These are phyloP conservation scores for silkworm (Bombyx mori) DNA, from an alignment of 1,140 invertebrate species.

Conservation along the genomic window DNA sequence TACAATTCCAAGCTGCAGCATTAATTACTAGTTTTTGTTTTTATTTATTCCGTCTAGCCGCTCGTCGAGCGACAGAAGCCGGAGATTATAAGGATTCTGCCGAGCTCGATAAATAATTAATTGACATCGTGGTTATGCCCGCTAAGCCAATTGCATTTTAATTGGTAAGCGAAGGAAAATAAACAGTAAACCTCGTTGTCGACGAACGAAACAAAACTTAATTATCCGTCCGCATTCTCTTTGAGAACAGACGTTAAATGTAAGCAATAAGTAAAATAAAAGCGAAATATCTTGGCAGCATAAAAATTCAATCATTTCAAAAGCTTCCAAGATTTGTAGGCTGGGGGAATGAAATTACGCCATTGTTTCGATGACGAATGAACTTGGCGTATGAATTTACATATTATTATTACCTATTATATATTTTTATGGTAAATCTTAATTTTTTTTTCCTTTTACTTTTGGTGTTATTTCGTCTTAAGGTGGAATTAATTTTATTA, in stretches of 20 bases:
- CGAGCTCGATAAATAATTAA: slow-evolving; percentile 44
- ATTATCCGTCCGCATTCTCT: no score
- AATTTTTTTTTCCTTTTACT: no score
- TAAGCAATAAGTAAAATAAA: background rate
- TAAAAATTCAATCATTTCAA: slow-evolving; percentile 39
- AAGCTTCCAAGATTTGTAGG: slow-evolving; percentile 27
- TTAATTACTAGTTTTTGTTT: slow-evolving; percentile 34
- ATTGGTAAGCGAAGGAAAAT: no score
- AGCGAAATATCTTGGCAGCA: slow-evolving; percentile 3
- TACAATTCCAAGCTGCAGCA: slow-evolving; percentile 30
- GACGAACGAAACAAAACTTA: no score
- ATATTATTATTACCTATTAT: no score
- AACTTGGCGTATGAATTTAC: background rate
- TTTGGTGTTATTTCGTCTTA: no score
- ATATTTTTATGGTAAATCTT: no score
- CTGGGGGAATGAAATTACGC: slow-evolving; percentile 19
- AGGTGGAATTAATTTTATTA: no score
- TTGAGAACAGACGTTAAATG: no score
- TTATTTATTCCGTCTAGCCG: slow-evolving; percentile 22
- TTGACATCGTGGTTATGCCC: slow-evolving; percentile 35
- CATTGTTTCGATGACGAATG: slow-evolving; percentile 16
- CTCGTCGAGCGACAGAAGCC: slow-evolving; percentile 16
- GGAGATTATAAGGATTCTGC: slow-evolving; percentile 25
- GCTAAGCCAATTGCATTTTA: slow-evolving; percentile 13
- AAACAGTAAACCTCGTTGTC: no score